phyloP scores from a whole-genome alignment of 1,140 invertebrate genomes.

The Bilobella aurantiaca region DNA sequence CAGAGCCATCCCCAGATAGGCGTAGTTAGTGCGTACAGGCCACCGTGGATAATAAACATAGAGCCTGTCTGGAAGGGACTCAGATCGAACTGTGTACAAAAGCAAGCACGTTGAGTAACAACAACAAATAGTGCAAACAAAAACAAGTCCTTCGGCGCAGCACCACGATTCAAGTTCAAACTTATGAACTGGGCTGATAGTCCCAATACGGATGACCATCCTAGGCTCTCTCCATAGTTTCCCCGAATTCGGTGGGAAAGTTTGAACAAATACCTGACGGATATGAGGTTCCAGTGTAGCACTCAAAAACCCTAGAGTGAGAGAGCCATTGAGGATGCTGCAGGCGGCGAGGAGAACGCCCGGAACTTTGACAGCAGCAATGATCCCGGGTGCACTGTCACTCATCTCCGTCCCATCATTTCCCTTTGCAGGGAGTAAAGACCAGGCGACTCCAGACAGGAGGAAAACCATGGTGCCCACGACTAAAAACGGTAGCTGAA shows the following conservation, averaged over 20 bases:
- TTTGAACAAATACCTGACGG: conserved; percentile 45
- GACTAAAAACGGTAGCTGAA: no score
- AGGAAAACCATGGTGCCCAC: no score
- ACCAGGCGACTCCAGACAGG: no score
- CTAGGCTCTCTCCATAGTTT: background rate
- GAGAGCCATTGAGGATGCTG: conserved; percentile 61
- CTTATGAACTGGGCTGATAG: background rate
- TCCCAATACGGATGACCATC: background rate
- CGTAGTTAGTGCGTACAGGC: conserved; percentile 60
- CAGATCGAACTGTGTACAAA: conserved; percentile 49
- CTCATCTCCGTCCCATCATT: conserved; percentile 34
- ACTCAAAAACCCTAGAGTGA: conserved; percentile 69
- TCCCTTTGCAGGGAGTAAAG: no score
- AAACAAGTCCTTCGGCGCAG: background rate
- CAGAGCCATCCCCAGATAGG: conserved; percentile 70
- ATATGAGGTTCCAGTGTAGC: conserved; percentile 73
- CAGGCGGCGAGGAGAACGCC: conserved; percentile 55
- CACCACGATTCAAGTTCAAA: background rate
- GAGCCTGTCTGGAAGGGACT: conserved; percentile 62
- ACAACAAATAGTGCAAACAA: background rate
- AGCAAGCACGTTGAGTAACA: conserved; percentile 2
- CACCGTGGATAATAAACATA: conserved; percentile 79
- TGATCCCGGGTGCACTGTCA: conserved; percentile 51
- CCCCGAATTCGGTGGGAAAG: background rate
- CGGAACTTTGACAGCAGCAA: conserved; percentile 56